Conservation (phyloP, 92 coral and sea anemone species). For the Zoanthus solanderi region DNA sequence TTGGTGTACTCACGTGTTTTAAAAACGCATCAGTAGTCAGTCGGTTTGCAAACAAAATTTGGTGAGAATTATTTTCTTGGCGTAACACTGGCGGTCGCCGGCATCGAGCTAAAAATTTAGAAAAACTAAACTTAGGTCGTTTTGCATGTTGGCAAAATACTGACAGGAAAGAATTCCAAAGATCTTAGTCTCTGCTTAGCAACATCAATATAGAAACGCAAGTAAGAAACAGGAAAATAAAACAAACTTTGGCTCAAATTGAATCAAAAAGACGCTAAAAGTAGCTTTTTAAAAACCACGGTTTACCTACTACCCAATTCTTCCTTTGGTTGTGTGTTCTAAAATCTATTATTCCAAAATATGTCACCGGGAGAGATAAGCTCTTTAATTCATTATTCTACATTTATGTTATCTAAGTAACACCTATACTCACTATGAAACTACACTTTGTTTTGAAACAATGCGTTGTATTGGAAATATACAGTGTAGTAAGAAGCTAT, state of each 20-base stretch:
- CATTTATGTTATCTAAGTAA: slow-evolving; percentile 4
- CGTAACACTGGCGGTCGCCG: background rate
- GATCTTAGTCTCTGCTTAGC: background rate
- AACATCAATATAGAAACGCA: background rate
- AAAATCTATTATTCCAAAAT: background rate
- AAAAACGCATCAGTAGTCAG: no score
- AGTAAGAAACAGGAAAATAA: background rate
- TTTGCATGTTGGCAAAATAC: background rate
- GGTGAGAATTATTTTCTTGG: background rate
- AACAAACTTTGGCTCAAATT: background rate
- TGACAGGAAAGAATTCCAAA: background rate
- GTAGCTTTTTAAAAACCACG: no score
- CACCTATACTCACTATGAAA: background rate
- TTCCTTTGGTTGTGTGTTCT: background rate
- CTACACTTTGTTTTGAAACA: background rate
- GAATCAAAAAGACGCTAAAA: no score
- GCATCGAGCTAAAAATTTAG: background rate
- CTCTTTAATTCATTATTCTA: background rate
- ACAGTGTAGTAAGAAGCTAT: no score
- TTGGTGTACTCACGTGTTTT: no score
- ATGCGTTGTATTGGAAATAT: no score
- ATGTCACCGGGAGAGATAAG: background rate
- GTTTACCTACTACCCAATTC: no score
- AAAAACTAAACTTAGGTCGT: background rate
- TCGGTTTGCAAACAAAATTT: background rate